Percentiles rank a stretch among this genome's conserved stretches.
phyloP scores from a whole-genome alignment of 2,113 vertebrate genomes.

The Corydoras maculifer region DNA sequence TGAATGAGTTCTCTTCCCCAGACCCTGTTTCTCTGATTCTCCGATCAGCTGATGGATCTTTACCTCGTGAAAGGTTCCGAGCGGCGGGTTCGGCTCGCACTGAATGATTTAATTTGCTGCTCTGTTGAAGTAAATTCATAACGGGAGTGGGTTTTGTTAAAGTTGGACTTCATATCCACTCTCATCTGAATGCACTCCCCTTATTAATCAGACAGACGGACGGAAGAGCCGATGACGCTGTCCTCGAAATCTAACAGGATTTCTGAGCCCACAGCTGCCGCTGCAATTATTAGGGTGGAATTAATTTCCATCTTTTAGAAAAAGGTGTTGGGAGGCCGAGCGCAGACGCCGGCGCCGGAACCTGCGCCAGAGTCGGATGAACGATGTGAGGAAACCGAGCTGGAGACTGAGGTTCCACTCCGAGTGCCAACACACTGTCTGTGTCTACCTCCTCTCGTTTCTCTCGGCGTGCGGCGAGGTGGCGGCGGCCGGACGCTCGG shows the following conservation, averaged over 20 bases:
- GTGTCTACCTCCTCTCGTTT: conserved; percentile 3
- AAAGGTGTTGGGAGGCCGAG: background rate
- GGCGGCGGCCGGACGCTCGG: conserved; percentile 20
- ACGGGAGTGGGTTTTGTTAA: no score
- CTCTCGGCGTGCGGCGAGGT: conserved; percentile 27
- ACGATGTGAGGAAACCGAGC: conserved; percentile 11
- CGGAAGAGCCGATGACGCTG: no score
- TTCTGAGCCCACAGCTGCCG: background rate
- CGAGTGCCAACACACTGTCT: conserved; percentile 3
- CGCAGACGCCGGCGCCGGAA: background rate
- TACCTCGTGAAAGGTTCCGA: no score
- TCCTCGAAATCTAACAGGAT: background rate
- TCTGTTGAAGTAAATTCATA: no score
- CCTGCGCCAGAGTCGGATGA: background rate
- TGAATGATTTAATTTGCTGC: no score
- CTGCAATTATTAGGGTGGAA: background rate
- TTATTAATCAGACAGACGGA: no score
- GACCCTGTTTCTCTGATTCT: no score
- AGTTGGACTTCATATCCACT: no score
- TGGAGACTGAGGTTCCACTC: background rate
- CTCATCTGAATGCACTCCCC: no score
- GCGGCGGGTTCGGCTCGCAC: no score
- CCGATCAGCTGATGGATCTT: no score
- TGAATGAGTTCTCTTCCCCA: no score
- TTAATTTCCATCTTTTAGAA: background rate